Base-by-base conservation (phyloP, 2,113 vertebrate genomes). In the Gallinago paraguaiae region DNA sequence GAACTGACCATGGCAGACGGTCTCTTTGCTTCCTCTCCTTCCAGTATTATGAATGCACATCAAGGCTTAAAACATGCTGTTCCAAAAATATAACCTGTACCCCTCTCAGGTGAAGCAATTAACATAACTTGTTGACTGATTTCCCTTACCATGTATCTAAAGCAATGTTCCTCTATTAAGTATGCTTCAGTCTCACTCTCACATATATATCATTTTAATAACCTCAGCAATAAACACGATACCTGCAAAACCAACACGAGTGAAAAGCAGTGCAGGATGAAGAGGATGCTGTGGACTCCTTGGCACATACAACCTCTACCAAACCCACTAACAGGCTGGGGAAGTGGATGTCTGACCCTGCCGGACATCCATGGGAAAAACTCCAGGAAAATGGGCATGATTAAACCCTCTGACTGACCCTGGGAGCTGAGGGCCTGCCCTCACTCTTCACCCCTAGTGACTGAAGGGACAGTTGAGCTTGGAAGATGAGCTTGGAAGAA, bases 271-370 rank as follows among this genome's bases (percentile, higher is more conserved):
- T 1, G 4, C 13, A 18, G 24, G 51, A 71, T 12, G 31, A 43
- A 13, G 41, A 18, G 6, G 69, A 65, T 13, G 31, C 39, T 28
- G 30, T 33, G 8, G 3, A 1, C 23, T 68, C 54, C 31, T 35
- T 1, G 0, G 23, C 23, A 7, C 0, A 0, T 33, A 30, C 15
- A 13, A 8, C 14, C 70, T 43, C 31, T 6, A 15, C 17, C 28
- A 35, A 65, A 67, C 10, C 5, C 45, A 33, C 35, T 5, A 46
- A 17, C 39, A 31, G 11, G 12, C 13, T 4, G 1, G 31, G n/a
- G 13, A 74, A 61, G 11, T 14, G 39, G 17, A 17, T 9, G 39
- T 4, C 59, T 23, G 46, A 56, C 31, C 46, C 65, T 28, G 30
- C 14, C 46, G 31, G 45, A 11, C 14, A 14, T 17, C 50, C 20